Base-by-base conservation (phyloP, 2,797 vertebrate species). In the Pipistrellus pipistrellus region DNA sequence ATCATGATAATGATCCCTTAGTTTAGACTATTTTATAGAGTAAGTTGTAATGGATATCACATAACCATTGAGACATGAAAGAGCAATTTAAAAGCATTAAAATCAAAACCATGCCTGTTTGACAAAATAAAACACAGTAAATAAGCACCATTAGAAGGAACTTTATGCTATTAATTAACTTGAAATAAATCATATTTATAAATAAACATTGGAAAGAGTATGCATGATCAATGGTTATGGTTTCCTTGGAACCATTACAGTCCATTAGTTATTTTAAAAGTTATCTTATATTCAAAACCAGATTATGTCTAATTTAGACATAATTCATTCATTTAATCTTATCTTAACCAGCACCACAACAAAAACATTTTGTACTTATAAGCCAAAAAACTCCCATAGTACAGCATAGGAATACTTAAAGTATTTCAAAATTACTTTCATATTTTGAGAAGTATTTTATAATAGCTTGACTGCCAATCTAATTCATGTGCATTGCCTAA, bases 261-360 rank as follows among this genome's bases (percentile, higher is more conserved):
- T 84, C 23, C 73, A 86, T 77, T 27, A 64, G 6, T 2, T 41
- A 81, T 69, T n/a, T 96, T 32, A 90, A 4, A 4, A 66, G 75
- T 92, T 95, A 95, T 18, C 62, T 59, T 48, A n/a, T 41, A 78
- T 71, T 68, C 23, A 90, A 86, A 96, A 90, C 41, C 3, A 92
- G 2, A 3, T 51, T 35, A 20, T 35, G 30, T 73, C 13, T 85
- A 46, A 38, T 91, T 93, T n/a, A 88, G 11, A 69, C 1, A 69
- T 91, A 55, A 66, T 95, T 94, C 69, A 89, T 94, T 92, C 80
- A 89, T 3, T 85, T 90, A 82, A 68, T 64, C 11, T 64, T 38
- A 59, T 44, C 7, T 71, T 14, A n/a, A 86, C 77, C 84, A 18
- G 48, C 13, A 62, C 11, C 25, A 59, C 59, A 62, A 62, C 23